phyloP scores from a whole-genome alignment of 92 coral and sea anemone genomes.

The Epizoanthus ramosus region DNA sequence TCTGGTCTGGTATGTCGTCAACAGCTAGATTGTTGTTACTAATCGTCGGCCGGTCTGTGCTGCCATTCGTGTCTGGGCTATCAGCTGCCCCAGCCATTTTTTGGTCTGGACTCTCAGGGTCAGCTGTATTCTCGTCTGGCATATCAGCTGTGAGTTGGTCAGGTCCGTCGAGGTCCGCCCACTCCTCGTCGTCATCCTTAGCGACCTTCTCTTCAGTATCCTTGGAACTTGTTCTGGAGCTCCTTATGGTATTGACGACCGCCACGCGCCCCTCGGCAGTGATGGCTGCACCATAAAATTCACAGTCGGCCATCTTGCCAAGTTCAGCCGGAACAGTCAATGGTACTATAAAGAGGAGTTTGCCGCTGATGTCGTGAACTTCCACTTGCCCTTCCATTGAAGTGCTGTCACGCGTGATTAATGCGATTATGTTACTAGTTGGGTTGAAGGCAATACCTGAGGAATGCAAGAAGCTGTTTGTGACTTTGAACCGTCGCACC shows the following conservation, averaged over 20 bases:
- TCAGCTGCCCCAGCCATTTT: background rate
- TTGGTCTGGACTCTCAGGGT: slow-evolving; percentile 16
- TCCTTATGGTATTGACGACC: background rate
- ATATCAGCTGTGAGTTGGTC: background rate
- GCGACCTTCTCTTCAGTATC: background rate
- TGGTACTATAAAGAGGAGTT: slow-evolving; percentile 33
- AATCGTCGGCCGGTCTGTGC: background rate
- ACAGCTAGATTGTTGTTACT: background rate
- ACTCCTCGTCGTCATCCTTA: background rate
- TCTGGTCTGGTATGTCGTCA: background rate
- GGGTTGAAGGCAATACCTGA: slow-evolving; percentile 41
- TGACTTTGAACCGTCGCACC: slow-evolving; percentile 22
- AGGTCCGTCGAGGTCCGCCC: slow-evolving; percentile 6
- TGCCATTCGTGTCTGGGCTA: slow-evolving; percentile 13
- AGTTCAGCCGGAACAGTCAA: slow-evolving; percentile 12
- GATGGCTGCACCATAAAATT: slow-evolving; percentile 27
- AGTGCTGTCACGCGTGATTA: slow-evolving; percentile 33
- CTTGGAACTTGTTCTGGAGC: background rate
- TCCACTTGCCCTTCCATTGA: slow-evolving; percentile 25
- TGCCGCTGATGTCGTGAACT: slow-evolving; percentile 23
- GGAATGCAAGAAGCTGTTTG: slow-evolving; percentile 2
- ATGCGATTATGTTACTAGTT: slow-evolving; percentile 28
- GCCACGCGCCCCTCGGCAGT: slow-evolving; percentile 42
- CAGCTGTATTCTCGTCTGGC: background rate
- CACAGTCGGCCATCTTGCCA: background rate